Evolutionary conservation across 2,113 vertebrate species (phyloP), one percentile per base, ranked within the genome.

Genomic region (Hemichromis elongatus): DNA sequence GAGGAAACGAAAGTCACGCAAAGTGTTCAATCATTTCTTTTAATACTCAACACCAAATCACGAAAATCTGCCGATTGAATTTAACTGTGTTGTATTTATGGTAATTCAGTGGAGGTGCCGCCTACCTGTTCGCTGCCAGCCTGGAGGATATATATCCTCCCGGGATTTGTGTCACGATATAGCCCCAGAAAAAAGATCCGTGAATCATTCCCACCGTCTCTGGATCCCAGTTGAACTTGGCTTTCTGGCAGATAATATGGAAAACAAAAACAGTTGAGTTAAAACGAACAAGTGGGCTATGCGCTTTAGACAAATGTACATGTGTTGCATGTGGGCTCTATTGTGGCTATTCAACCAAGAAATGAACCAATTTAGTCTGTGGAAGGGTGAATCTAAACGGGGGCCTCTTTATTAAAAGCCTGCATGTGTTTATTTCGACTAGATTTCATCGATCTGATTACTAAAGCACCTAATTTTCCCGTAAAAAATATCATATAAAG

Each of bases 131-230:
- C 2, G 99, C 99, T 78, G 99, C 99, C 95, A 99, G 95, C 88
- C 98, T 96, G 19, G 98, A 99, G 4, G 97, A 98, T 81, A 99
- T 99, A 85, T 98, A 99, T 77, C 99, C 99, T 63, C 98, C 98
- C 1, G 99, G 99, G 93, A 99, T 99, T 91, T 99, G 99, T 5
- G 99, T 99, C 94, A 99, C 97, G 82, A 99, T 99, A 93, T 99
- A 99, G 1, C 99, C 99, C 98, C 98, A 99, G 94, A 99, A 99
- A 94, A 99, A 99, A 1, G 98, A 99, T 24, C 99, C 98, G 47
- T 99, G 99, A 90, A 99, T 99, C 97, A 99, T 96, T 21, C 99
- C 99, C 6, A 99, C 98, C 0, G 97, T 99, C 92, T 99, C 98
- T 0, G 98, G 98, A 88, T 99, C 98, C 99, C 99, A 99, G 80